A percentile compares a stretch with the other conserved stretches of the same genome.
Conservation (phyloP, 2,797 vertebrate genomes). For the Ctenosaura bakeri region DNA sequence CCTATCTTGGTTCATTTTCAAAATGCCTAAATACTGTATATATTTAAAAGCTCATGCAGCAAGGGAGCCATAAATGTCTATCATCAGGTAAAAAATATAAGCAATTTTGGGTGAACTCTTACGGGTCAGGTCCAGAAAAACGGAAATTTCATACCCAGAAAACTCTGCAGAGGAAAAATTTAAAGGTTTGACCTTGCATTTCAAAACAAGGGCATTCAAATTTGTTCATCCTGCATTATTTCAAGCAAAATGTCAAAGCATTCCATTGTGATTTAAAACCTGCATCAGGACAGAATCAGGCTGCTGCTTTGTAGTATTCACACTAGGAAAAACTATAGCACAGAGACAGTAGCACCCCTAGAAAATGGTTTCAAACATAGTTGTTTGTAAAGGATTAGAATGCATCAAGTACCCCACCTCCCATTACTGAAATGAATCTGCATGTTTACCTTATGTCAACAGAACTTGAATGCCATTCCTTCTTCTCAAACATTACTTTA, state of each 20-base stretch:
- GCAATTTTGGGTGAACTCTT: conserved; percentile 35
- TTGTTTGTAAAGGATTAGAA: neutral
- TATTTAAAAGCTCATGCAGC: conserved; percentile 43
- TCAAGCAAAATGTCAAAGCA: conserved; percentile 61
- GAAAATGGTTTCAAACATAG: conserved; percentile 39
- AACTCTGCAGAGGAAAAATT: conserved; percentile 53
- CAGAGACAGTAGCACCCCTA: conserved; percentile 17
- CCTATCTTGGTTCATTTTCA: conserved; percentile 44
- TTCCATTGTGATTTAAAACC: conserved; percentile 62
- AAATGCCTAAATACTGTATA: conserved; percentile 44
- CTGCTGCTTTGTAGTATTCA: conserved; percentile 29
- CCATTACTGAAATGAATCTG: neutral
- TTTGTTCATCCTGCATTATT: conserved; percentile 60
- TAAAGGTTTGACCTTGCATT: conserved; percentile 54
- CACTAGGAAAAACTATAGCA: neutral
- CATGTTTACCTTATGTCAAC: too few species aligned
- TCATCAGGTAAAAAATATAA: conserved; percentile 48
- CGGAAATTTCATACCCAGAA: conserved; percentile 31
- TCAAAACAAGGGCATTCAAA: conserved; percentile 50
- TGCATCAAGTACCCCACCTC: neutral
- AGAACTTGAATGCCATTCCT: neutral
- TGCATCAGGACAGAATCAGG: conserved; percentile 58
- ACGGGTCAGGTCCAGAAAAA: conserved; percentile 25
- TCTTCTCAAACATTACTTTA: conserved; percentile 32
- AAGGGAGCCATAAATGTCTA: conserved; percentile 43